Evolutionary conservation across 1,140 invertebrate genomes (phyloP).

Genomic region (Eciton burchellii): DNA sequence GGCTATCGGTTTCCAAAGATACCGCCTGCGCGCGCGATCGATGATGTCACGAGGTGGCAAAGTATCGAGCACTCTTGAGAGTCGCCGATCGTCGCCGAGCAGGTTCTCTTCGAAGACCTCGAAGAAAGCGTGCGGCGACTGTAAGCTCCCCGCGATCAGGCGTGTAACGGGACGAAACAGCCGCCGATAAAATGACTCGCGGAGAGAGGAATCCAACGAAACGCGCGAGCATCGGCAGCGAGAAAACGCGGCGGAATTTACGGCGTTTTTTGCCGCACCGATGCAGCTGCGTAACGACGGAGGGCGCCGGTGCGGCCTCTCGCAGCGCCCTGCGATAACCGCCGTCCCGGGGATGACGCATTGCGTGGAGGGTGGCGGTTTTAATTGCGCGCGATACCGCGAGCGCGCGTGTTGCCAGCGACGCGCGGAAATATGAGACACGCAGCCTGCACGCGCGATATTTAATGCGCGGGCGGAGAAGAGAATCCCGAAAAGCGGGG

Average conservation of each 20-base stretch:
- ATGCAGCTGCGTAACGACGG: slow-evolving; percentile 4
- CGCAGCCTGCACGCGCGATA: slow-evolving; percentile 7
- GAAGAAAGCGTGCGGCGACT: slow-evolving; percentile 23
- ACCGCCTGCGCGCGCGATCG: background rate
- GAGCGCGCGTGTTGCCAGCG: slow-evolving; percentile 28
- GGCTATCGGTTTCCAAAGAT: slow-evolving; percentile 24
- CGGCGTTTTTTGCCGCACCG: slow-evolving; percentile 16
- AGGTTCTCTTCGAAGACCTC: background rate
- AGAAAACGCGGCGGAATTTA: slow-evolving; percentile 53
- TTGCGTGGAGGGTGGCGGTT: slow-evolving; percentile 15
- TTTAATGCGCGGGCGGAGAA: slow-evolving; percentile 19
- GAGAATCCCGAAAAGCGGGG: background rate
- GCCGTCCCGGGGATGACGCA: slow-evolving; percentile 45
- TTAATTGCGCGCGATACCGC: slow-evolving; percentile 46
- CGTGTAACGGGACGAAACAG: background rate
- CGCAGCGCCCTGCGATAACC: slow-evolving; percentile 21
- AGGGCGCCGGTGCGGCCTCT: slow-evolving; percentile 7
- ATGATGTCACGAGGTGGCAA: slow-evolving; percentile 30
- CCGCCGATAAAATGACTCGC: slow-evolving; percentile 28
- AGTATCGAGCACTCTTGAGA: slow-evolving; percentile 25
- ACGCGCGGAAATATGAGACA: slow-evolving; percentile 31
- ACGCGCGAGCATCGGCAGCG: slow-evolving; percentile 25
- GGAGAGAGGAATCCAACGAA: slow-evolving; percentile 23
- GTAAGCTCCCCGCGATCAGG: background rate
- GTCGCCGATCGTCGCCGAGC: background rate